Evolutionary conservation across 2,888 invertebrate species (phyloP), one percentile per base, ranked within the genome.

Genomic region (Disparrhopalites patrizii): DNA sequence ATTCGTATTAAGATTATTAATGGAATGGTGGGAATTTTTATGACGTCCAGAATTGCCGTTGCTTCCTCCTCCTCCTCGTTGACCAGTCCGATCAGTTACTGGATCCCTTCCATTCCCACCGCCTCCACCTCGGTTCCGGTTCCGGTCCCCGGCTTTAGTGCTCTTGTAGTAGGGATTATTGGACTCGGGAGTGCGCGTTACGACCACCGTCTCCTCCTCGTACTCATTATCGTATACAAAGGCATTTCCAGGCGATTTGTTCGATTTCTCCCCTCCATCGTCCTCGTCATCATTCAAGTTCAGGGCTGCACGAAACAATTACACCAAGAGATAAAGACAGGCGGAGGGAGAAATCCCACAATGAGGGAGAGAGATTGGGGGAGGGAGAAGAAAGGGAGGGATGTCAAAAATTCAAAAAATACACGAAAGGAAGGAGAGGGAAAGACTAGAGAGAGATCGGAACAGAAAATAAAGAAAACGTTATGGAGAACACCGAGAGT

Each of bases 281-380:
- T 87, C 81, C 88, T 87, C 81, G 86, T 88, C 83, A 86, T 88
- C 80, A 81, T 88, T 75, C 88, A 88, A 80, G 88, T 55, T 50
- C 50, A 66, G 47, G 54, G 33, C 64, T 62, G 38, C 13, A 28
- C 5, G 7, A 15, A 15, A 43, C 43, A 43, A 43, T 5, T 36
- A 36, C 36, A 15, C 15, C n/a, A n/a, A n/a, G n/a, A n/a, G n/a
- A n/a, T n/a, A n/a, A n/a, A n/a, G n/a, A n/a, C n/a, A n/a, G n/a
- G n/a, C n/a, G n/a, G n/a, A n/a, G n/a, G n/a, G n/a, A n/a, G n/a
- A n/a, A n/a, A n/a, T n/a, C n/a, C n/a, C n/a, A n/a, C n/a, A n/a
- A n/a, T n/a, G n/a, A n/a, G n/a, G n/a, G n/a, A n/a, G n/a, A n/a
- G n/a, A n/a, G n/a, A n/a, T n/a, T n/a, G n/a, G n/a, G n/a, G n/a